Conservation (phyloP, 2,888 invertebrate genomes). For the Silvanus unidentatus region DNA sequence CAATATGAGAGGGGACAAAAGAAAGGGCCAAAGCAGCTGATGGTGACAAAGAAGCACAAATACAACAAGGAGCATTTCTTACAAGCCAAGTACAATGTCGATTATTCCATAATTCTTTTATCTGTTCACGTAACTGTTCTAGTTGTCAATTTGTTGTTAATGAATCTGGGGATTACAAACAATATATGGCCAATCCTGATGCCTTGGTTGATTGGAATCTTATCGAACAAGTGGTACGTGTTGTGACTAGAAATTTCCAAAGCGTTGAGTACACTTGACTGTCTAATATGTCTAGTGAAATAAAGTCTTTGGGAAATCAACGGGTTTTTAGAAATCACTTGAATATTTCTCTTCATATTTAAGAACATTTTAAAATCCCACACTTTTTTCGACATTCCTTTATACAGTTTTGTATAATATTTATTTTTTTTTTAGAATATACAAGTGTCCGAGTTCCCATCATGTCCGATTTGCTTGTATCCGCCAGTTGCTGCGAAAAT, state of each 20-base stretch:
- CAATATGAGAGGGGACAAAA: slow-evolving; percentile 20
- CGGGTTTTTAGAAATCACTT: slow-evolving; percentile 11
- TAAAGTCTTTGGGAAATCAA: slow-evolving; percentile 26
- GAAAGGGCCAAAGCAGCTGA: slow-evolving; percentile 38
- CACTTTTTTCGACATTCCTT: too few relatives aligned
- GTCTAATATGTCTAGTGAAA: slow-evolving; percentile 21
- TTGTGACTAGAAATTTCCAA: slow-evolving; percentile 15
- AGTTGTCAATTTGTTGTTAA: slow-evolving; percentile 95
- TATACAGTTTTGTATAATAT: slow-evolving; percentile 4
- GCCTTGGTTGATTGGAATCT: slow-evolving; percentile 84
- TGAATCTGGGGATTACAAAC: slow-evolving; percentile 70
- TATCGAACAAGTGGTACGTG: slow-evolving; percentile 86
- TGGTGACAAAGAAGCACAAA: slow-evolving; percentile 56
- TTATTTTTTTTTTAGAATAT: slow-evolving; percentile 48
- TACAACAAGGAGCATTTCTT: slow-evolving; percentile 92
- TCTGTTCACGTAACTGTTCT: slow-evolving; percentile 28
- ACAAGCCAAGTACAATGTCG: slow-evolving; percentile 74
- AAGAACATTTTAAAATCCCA: too few relatives aligned
- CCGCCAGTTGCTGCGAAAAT: slow-evolving; percentile 84
- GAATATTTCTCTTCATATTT: too few relatives aligned
- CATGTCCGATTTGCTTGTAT: slow-evolving; percentile 90
- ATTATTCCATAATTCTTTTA: neutral
- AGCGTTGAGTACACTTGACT: slow-evolving; percentile 29
- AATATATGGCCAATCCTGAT: slow-evolving; percentile 79
- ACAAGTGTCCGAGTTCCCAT: slow-evolving; percentile 59